Conservation (phyloP, 1,140 invertebrate species). For the Anastrepha ludens region DNA sequence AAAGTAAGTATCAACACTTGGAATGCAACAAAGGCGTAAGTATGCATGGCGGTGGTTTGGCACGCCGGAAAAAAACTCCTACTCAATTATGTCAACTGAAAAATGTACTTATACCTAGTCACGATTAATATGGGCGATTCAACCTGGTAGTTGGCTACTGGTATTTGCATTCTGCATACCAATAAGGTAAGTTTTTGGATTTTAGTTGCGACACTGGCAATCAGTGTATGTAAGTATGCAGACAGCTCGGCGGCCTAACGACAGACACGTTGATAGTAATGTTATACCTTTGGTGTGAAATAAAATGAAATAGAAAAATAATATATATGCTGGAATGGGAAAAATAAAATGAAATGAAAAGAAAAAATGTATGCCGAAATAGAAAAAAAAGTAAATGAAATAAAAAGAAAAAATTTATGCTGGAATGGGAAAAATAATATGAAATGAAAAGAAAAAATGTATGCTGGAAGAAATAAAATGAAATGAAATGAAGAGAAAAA, state of each 20-base stretch:
- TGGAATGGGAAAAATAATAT: not conserved
- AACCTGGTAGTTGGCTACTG: not conserved
- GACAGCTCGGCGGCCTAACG: no score
- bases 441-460: no score
- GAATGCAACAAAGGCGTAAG: not conserved
- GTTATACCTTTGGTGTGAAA: no score
- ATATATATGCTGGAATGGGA: no score
- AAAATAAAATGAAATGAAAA: no score
- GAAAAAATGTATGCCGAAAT: no score
- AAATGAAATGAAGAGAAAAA: not conserved
- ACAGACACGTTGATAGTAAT: no score
- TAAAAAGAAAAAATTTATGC: conserved; percentile 13
- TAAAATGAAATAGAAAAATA: no score
- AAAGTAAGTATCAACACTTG: not conserved
- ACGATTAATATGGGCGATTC: not conserved
- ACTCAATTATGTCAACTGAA: conserved; percentile 42
- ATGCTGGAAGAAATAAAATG: not conserved
- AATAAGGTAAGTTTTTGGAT: conserved; percentile 10
- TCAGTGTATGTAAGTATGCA: no score
- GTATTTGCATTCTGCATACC: conserved; percentile 33
- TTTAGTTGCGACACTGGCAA: no score
- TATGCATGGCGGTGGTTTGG: not conserved
- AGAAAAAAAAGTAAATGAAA: not conserved
- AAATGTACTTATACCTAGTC: conserved; percentile 6
- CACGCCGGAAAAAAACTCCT: not conserved